A percentile compares a stretch with the other conserved stretches of the same genome.
Conservation (phyloP, 2,113 vertebrate genomes). For the Rhineura floridana region DNA sequence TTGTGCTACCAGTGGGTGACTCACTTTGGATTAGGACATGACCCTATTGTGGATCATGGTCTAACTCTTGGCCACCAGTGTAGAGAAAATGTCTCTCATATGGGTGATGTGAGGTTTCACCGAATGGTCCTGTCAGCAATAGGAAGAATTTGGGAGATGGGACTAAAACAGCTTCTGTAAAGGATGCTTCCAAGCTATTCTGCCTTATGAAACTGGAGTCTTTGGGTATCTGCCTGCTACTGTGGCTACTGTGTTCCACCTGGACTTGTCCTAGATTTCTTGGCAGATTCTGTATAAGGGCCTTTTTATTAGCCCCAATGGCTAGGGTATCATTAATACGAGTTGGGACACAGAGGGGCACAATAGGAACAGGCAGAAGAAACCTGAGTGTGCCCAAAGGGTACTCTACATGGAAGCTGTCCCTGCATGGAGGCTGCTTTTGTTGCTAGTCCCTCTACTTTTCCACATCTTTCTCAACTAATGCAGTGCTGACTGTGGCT, state of each 20-base stretch:
- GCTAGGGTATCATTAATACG: background rate
- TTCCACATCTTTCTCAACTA: background rate
- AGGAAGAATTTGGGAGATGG: background rate
- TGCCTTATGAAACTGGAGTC: background rate
- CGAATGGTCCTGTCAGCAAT: background rate
- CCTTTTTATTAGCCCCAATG: background rate
- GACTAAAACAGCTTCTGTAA: background rate
- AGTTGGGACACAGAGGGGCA: background rate
- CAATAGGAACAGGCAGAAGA: background rate
- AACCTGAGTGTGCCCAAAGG: background rate
- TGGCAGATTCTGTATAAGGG: too few relatives aligned
- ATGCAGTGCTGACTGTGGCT: background rate
- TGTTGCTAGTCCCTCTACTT: background rate
- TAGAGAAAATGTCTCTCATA: background rate
- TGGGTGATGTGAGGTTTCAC: background rate
- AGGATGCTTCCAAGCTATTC: background rate
- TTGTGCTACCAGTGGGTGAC: background rate
- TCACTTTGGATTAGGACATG: background rate
- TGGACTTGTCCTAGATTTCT: background rate
- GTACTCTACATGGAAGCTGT: background rate
- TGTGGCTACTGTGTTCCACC: background rate
- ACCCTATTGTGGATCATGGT: background rate
- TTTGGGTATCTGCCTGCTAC: background rate
- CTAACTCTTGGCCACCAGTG: background rate
- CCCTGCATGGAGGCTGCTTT: too few relatives aligned